A percentile compares a stretch with the other conserved stretches of the same genome.
Evolutionary conservation across 1,140 invertebrate genomes (phyloP).

Genomic region (Leptestheria dahalacensis): DNA sequence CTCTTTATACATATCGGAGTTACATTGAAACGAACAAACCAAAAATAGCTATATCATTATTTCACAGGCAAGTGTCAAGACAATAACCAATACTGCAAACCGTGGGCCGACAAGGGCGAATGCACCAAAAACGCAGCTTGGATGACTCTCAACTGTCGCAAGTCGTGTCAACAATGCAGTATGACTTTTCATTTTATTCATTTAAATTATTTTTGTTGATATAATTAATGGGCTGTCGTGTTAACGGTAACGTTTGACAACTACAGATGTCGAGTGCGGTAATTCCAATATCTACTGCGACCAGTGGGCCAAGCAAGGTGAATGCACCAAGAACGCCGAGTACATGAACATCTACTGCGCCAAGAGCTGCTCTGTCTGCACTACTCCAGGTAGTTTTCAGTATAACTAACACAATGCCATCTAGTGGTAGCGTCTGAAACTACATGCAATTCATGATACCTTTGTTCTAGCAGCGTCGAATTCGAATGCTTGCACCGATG

Average conservation of each 20-base stretch:
- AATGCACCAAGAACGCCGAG: slow-evolving; percentile 24
- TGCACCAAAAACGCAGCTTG: slow-evolving; percentile 21
- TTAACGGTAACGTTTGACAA: not conserved
- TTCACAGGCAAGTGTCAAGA: slow-evolving; percentile 17
- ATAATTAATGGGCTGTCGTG: not conserved
- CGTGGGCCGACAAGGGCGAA: slow-evolving; percentile 19
- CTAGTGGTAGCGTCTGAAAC: not conserved
- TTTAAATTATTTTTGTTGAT: not conserved
- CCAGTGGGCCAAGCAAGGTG: slow-evolving; percentile 18
- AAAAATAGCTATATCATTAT: not conserved
- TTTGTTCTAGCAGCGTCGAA: not conserved
- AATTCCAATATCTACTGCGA: slow-evolving; percentile 10
- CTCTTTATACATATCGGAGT: not conserved
- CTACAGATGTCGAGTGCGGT: not conserved
- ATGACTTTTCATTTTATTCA: slow-evolving; percentile 5
- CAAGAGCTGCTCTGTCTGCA: slow-evolving; percentile 28
- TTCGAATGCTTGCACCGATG: slow-evolving; percentile 21
- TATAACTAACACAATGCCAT: not conserved
- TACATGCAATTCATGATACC: not conserved
- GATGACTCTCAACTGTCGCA: slow-evolving; percentile 26
- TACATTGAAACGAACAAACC: not conserved
- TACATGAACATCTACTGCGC: slow-evolving; percentile 26
- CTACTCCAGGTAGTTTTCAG: slow-evolving; percentile 8
- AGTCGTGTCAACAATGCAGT: slow-evolving; percentile 30
- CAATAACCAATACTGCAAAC: slow-evolving; percentile 21